Evolutionary conservation across 2,797 vertebrate genomes (phyloP), one percentile per base, ranked within the genome.

Genomic region (Epinephelus malabaricus): DNA sequence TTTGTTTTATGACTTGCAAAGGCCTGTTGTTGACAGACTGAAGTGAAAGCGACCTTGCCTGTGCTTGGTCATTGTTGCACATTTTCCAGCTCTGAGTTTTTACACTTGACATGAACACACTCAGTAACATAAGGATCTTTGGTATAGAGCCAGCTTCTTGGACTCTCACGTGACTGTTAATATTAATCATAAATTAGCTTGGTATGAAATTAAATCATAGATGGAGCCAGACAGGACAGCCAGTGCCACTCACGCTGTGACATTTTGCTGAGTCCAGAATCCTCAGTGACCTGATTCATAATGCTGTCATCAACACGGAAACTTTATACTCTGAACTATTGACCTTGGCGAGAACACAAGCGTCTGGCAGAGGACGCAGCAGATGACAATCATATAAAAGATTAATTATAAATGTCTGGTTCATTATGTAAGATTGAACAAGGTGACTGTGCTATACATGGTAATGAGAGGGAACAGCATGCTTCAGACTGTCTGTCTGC

Each of bases 321-420:
- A 90, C 73, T 8, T 78, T 15, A 77, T 30, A 64, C 86, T 3
- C 8, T 82, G 78, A 92, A 89, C 86, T 81, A 6, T 74, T 79
- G 73, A 86, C 83, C 82, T 76, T 54, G 63, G 59, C 53, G 49
- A 43, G 30, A 61, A 61, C 65, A 65, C 60, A 21, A 55, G 27
- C 2, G 9, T 60, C 43, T 82, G 63, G 54, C 43, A 3, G 34
- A 17, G 25, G 18, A 62, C 7, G 6, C 23, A 21, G 23, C 34
- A 54, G 77, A 79, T 67, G 63, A 55, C 47, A 73, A 40, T 78
- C 23, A 49, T 5, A 49, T 64, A 45, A 83, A 68, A 61, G n/a
- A 67, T 6, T n/a, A 27, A 60, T 56, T 65, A 43, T 45, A 51
- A 68, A 60, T 55, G 49, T 46, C 55, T 78, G 55, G 25, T 61